Conservation (phyloP, 2,113 vertebrate species). For the Gambusia holbrooki region DNA sequence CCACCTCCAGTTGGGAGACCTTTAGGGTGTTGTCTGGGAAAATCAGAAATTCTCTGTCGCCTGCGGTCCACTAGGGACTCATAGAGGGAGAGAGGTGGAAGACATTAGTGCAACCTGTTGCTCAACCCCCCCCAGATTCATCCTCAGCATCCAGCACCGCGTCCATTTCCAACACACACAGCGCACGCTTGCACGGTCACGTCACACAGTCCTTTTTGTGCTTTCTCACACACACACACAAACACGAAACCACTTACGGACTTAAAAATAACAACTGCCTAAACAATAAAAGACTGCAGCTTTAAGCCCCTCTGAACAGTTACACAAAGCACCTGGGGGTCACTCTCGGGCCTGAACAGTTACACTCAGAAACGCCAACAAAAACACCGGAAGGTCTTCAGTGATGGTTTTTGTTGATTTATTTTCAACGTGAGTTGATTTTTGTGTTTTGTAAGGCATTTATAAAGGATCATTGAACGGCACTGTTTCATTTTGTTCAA, state of each 20-base stretch:
- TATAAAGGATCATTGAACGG: background rate
- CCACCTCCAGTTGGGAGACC: slow-evolving; percentile 46
- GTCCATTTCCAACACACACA: slow-evolving; percentile 37
- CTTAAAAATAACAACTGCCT: slow-evolving; percentile 66
- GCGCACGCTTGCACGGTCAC: slow-evolving; percentile 1
- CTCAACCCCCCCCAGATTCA: slow-evolving; percentile 40
- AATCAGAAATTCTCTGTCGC: slow-evolving; percentile 66
- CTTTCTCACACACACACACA: slow-evolving; percentile 16
- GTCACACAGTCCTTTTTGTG: slow-evolving; percentile 27
- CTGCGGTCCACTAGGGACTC: slow-evolving; percentile 64
- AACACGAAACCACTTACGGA: slow-evolving; percentile 43
- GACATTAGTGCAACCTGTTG: slow-evolving; percentile 67
- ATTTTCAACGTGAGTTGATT: slow-evolving; percentile 4
- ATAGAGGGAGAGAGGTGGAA: slow-evolving; percentile 64
- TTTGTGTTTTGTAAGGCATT: background rate
- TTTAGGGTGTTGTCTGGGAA: slow-evolving; percentile 84
- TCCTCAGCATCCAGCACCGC: slow-evolving; percentile 13
- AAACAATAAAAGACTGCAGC: slow-evolving; percentile 71
- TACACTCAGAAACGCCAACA: slow-evolving; percentile 2
- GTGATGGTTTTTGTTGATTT: background rate
- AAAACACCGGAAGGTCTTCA: slow-evolving; percentile 21
- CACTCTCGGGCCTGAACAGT: slow-evolving; percentile 39
- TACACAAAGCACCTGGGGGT: slow-evolving; percentile 44
- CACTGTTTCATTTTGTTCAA: background rate
- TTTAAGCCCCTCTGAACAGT: slow-evolving; percentile 40